Evolutionary conservation across 2,113 vertebrate genomes (phyloP), one percentile per base, ranked within the genome.

Genomic region (Dromaius novaehollandiae): DNA sequence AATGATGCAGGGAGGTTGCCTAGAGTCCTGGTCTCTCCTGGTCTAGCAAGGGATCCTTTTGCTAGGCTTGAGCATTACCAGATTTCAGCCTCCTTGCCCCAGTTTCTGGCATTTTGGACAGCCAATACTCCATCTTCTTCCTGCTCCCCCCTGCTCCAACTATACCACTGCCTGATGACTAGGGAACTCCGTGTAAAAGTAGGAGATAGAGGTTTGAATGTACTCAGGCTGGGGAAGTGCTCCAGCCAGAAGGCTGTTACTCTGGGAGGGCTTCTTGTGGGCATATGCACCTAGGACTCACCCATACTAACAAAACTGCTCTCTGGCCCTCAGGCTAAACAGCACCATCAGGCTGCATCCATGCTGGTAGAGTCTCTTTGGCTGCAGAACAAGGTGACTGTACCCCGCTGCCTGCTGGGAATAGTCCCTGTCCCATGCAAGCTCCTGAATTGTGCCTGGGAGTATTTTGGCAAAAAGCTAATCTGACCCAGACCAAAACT

Each of bases 371-470:
- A 17, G n/a, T 66, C 40, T 60, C 36, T 81, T 64, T 58, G 74
- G 68, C 89, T 91, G 44, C 64, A 80, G 73, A n/a, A 16, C n/a
- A 64, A 60, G 46, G 28, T 36, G 36, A 9, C 50, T 36, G 13
- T 22, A 17, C 0, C 5, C 50, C 50, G 61, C 61, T 89, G 64
- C 64, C 56, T 76, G 30, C 63, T 48, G 50, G 44, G 56, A 88
- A 40, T 14, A n/a, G 38, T 79, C 46, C 19, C 40, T 50, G 18
- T 42, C 55, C 44, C 0, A 0, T 2, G 0, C 32, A 40, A 70
- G 55, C 55, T 74, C 68, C 0, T 11, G 0, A 38, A 34, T 34
- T 66, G 34, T 71, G 22, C 30, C 4, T 8, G 28, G 8, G 24
- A 74, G 11, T 7, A 66, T 76, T 80, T 40, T 48, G 40, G 28